Conservation (phyloP, 2,113 vertebrate species). For the Pandion haliaetus region DNA sequence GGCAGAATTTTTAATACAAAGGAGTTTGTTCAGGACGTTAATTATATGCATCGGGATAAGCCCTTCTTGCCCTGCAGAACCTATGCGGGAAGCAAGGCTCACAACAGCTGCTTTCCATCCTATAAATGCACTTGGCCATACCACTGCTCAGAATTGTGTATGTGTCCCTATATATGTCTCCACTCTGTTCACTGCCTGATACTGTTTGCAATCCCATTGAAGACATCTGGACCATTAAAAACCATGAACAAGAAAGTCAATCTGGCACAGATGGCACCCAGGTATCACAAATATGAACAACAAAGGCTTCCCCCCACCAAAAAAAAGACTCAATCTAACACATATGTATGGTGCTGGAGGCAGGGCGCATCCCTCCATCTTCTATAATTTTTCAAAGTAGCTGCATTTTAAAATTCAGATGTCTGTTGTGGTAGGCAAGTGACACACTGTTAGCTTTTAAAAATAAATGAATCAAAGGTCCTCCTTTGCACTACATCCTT, state of each 20-base stretch:
- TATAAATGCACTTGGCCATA: no score
- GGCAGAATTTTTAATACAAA: neutral
- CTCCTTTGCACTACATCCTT: neutral
- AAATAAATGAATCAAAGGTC: neutral
- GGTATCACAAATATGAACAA: neutral
- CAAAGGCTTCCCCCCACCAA: neutral
- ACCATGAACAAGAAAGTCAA: neutral
- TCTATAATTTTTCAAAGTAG: neutral
- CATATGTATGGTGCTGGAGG: rapidly evolving
- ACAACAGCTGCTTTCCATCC: neutral
- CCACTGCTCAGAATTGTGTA: no score
- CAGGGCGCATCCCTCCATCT: neutral
- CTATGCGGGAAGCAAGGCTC: neutral
- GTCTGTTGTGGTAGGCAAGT: neutral
- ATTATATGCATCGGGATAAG: neutral
- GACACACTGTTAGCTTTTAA: neutral
- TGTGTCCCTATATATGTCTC: rapidly evolving
- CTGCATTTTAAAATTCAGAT: neutral
- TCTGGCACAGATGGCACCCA: neutral
- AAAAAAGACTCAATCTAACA: neutral
- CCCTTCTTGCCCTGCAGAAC: neutral
- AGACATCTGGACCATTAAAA: neutral
- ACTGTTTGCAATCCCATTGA: neutral
- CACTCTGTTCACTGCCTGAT: rapidly evolving
- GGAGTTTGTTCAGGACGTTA: neutral